phyloP scores from a whole-genome alignment of 2,888 invertebrate genomes.

The Oxystoma pomonae region DNA sequence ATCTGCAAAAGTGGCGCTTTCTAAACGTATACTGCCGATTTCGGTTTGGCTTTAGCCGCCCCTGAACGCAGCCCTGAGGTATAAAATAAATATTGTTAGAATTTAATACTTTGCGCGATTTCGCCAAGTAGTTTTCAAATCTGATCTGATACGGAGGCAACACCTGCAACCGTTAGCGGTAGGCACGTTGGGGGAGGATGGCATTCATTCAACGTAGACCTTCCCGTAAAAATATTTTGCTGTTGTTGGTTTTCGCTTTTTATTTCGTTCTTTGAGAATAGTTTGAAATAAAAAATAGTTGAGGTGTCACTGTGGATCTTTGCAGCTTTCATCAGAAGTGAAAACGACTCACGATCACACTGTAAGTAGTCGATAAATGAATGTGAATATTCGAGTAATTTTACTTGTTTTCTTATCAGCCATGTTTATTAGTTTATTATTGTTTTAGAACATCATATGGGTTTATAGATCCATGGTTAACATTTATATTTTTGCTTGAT shows the following conservation, averaged over 20 bases:
- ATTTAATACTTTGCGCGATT: background rate
- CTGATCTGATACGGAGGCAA: background rate
- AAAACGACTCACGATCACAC: background rate
- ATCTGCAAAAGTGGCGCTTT: no score
- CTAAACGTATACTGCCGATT: no score
- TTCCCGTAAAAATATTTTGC: background rate
- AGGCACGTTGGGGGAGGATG: background rate
- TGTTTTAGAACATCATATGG: background rate
- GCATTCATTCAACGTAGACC: background rate
- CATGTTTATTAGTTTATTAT: background rate
- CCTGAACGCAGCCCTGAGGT: no score
- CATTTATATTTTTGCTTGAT: no score
- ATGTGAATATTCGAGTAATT: background rate
- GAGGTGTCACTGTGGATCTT: background rate
- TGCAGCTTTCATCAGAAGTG: background rate
- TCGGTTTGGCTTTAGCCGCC: no score
- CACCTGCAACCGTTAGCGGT: background rate
- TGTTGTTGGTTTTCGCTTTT: background rate
- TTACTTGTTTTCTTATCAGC: background rate
- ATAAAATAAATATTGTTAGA: background rate
- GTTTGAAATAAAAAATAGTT: background rate
- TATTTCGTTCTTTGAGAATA: background rate
- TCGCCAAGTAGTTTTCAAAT: background rate
- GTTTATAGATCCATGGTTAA: no score
- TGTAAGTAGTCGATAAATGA: background rate